A percentile compares a stretch with the other conserved stretches of the same genome.
Evolutionary conservation across 2,888 invertebrate genomes (phyloP).

Genomic region (Creontiades dilutus): DNA sequence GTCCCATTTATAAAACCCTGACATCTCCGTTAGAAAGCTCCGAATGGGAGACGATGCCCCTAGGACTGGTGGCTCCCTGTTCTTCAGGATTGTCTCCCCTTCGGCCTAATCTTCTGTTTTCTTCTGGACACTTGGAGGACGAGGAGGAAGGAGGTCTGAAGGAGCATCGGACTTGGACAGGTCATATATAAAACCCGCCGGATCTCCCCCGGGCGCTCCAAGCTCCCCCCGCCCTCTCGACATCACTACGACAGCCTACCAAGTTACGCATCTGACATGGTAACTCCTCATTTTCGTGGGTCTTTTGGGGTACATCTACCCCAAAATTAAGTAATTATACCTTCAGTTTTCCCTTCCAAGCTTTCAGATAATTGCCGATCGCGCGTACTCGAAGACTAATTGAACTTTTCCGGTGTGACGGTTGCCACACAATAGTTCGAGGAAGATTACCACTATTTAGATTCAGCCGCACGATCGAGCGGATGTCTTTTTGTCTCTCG

Average conservation of each 20-base stretch:
- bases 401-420: slow-evolving; percentile 28
- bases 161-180: neutral
- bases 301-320: neutral
- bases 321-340: slow-evolving; percentile 22
- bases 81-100: slow-evolving; percentile 2
- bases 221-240: neutral
- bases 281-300: slow-evolving; percentile 35
- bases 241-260: slow-evolving; percentile 47
- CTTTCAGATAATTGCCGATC: slow-evolving; percentile 22
- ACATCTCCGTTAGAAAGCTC: slow-evolving; percentile 27
- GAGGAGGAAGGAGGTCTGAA: neutral
- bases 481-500: neutral
- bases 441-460: neutral
- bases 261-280: slow-evolving; percentile 46
- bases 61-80: slow-evolving; percentile 41
- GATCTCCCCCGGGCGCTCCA: neutral
- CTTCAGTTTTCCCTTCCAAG: slow-evolving; percentile 20
- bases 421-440: neutral
- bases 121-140: slow-evolving; percentile 9
- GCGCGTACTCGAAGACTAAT: neutral
- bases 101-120: slow-evolving; percentile 7
- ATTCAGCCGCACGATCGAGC: neutral
- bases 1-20: slow-evolving; percentile 39
- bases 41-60: slow-evolving; percentile 24
- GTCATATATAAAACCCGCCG: slow-evolving; percentile 16